Conservation (phyloP, 2,888 invertebrate species). For the Ypsolopha scabrella region DNA sequence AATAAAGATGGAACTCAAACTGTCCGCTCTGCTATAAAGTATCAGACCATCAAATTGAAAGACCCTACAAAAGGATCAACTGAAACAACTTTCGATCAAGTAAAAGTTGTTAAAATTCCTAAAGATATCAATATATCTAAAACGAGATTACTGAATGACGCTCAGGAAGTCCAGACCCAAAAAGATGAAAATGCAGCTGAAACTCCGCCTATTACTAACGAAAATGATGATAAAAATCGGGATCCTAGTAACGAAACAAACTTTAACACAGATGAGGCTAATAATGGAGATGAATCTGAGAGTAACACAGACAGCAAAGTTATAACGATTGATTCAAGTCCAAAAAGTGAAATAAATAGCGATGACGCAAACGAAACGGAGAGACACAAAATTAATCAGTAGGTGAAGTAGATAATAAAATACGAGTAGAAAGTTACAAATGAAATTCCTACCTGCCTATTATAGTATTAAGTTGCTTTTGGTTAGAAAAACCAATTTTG, state of each 20-base stretch:
- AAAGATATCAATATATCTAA: conserved; percentile 17
- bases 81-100: conserved; percentile 41
- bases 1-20: conserved; percentile 37
- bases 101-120: conserved; percentile 53
- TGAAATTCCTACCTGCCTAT: neutral
- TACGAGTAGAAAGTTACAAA: too few relatives aligned
- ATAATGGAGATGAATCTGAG: too few relatives aligned
- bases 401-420: too few relatives aligned
- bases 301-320: too few relatives aligned
- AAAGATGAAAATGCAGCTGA: neutral
- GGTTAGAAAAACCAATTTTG: neutral
- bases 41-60: conserved; percentile 79
- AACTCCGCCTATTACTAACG: neutral
- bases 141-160: too few relatives aligned
- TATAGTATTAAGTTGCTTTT: neutral
- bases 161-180: neutral
- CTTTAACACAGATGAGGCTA: neutral
- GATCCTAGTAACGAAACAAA: neutral
- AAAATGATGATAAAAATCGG: neutral
- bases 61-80: conserved; percentile 36
- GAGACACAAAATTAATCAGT: too few relatives aligned
- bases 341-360: neutral
- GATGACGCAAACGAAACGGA: neutral
- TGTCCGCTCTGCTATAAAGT: conserved; percentile 39
- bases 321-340: neutral